A percentile compares a stretch with the other conserved stretches of the same genome.
Conservation (phyloP, 1,140 invertebrate genomes). For the Drosophila insularis region DNA sequence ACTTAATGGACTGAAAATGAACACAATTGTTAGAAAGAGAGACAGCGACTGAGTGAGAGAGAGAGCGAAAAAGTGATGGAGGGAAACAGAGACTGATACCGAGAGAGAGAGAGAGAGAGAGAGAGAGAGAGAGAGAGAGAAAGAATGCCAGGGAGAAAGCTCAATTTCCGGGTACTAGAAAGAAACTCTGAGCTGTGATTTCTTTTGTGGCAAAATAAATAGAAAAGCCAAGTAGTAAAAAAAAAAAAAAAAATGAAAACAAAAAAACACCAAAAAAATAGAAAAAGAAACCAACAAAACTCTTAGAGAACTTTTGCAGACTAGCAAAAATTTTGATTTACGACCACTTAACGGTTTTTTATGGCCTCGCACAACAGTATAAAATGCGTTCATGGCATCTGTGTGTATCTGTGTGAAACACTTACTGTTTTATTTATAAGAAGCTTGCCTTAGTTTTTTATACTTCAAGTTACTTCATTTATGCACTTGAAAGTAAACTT, state of each 20-base stretch:
- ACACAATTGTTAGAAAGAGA: slow-evolving; percentile 3
- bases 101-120: not conserved
- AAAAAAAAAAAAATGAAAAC: not conserved
- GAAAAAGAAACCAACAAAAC: slow-evolving; percentile 13
- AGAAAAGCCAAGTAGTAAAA: slow-evolving; percentile 6
- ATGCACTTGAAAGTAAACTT: not conserved
- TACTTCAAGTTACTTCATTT: not conserved
- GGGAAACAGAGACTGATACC: not conserved
- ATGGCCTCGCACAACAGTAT: slow-evolving; percentile 13
- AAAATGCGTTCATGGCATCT: slow-evolving; percentile 1
- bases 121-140: not conserved
- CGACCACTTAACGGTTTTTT: slow-evolving; percentile 27
- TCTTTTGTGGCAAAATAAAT: slow-evolving; percentile 9
- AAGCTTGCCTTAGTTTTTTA: not conserved
- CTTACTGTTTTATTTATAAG: slow-evolving; percentile 10
- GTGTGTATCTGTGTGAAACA: not conserved
- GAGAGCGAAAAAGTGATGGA: not conserved
- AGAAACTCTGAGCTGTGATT: slow-evolving; percentile 4
- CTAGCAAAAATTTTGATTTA: slow-evolving; percentile 25
- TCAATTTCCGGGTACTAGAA: slow-evolving; percentile 7
- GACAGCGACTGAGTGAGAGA: not conserved
- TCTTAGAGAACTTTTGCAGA: slow-evolving; percentile 9
- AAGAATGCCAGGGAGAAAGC: not conserved
- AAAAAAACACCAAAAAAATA: slow-evolving; percentile 1
- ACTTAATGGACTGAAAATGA: slow-evolving; percentile 24